Evolutionary conservation across 2,113 vertebrate species (phyloP), one percentile per base, ranked within the genome.

Genomic region (Archocentrus centrarchus): DNA sequence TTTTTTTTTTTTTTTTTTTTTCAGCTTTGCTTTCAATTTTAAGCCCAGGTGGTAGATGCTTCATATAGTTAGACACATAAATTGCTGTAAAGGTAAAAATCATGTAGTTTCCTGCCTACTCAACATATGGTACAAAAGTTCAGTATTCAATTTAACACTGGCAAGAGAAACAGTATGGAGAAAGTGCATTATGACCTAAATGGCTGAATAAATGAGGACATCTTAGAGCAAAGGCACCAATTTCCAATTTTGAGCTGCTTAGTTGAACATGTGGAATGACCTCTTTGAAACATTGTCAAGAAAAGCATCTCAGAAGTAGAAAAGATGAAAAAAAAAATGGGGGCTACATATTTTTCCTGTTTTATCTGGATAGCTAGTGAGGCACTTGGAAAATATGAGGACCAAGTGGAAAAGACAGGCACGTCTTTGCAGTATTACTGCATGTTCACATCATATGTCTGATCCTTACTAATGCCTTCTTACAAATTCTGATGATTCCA

Each of bases 211-310:
- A 70, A 70, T 30, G 66, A 53, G 44, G 66, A 32, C 24, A 53
- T 70, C 22, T 0, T 13, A 70, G 66, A 32, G 44, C 10, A 0
- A 53, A 70, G 66, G 66, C 17, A 53, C 50, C 17, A 6, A 50
- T 73, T 73, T 73, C 68, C 68, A 73, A 55, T 73, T 55, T 73
- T 73, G 75, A 77, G 62, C 66, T 60, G 58, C 82, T 82, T 41
- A 55, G 24, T 76, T 86, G 59, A 61, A 58, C 37, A 79, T 20
- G 80, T 82, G 37, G 61, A 81, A 73, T 82, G 84, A 86, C 76
- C 41, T 80, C 59, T 73, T 35, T 77, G 59, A 68, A 79, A 64
- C 30, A 11, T 18, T 53, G 39, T 61, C 61, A 70, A 66, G 73
- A 79, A 68, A 80, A 75, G 44, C 32, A 62, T 76, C 24, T 59